Percentiles rank a stretch among this genome's conserved stretches.
Conservation (phyloP, 2,797 vertebrate genomes). For the Myotis myotis region DNA sequence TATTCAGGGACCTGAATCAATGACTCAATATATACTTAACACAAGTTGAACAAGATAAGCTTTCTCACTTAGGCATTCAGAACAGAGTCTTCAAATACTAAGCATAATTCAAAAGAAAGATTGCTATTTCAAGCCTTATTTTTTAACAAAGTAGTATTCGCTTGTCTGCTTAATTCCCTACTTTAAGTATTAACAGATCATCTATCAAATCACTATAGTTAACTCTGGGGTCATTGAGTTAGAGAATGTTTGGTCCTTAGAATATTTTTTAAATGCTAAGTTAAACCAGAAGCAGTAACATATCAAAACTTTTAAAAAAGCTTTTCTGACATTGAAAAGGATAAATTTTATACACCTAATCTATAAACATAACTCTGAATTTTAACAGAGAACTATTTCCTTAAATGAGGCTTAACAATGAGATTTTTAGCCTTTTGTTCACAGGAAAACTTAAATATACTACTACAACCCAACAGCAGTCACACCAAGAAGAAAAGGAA, state of each 20-base stretch:
- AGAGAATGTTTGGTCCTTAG: background rate
- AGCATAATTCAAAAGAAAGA: background rate
- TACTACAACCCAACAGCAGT: background rate
- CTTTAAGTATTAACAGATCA: constrained; percentile 14
- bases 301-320: constrained; percentile 8
- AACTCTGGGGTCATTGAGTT: background rate
- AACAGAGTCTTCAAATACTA: constrained; percentile 30
- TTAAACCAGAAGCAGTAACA: background rate
- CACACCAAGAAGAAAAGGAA: background rate
- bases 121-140: background rate
- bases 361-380: constrained; percentile 44
- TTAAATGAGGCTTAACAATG: constrained; percentile 33
- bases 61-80: constrained; percentile 28
- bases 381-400: constrained; percentile 25
- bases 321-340: constrained; percentile 21
- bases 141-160: background rate
- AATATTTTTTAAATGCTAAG: constrained; percentile 9
- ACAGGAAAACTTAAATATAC: background rate
- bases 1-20: background rate
- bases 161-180: background rate
- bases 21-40: background rate
- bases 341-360: background rate
- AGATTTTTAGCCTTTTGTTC: constrained; percentile 21
- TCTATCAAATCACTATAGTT: background rate
- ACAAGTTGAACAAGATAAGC: background rate